Evolutionary conservation across 1,140 invertebrate genomes (phyloP).

Genomic region (Drosophila kikkawai): DNA sequence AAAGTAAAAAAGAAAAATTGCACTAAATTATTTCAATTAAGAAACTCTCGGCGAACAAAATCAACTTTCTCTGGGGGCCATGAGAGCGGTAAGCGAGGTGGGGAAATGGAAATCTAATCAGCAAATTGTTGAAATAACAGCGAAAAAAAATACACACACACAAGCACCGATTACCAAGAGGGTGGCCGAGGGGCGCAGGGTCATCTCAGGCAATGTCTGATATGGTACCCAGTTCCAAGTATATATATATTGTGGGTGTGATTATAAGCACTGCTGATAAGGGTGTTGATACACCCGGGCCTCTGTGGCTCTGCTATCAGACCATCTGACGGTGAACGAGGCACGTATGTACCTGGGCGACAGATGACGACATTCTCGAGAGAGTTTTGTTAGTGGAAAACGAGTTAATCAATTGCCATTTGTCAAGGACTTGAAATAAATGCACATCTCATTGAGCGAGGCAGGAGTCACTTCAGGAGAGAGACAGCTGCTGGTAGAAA

Average conservation of each 20-base stretch:
- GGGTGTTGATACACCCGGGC: constrained; percentile 23
- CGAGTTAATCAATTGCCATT: constrained; percentile 66
- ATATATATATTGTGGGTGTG: constrained; percentile 17
- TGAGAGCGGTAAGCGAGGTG: neutral
- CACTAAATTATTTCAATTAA: constrained; percentile 63
- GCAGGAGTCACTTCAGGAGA: constrained; percentile 43
- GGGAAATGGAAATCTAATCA: constrained; percentile 74
- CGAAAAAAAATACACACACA: constrained; percentile 52
- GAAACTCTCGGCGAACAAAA: constrained; percentile 42
- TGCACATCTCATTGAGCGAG: constrained; percentile 43
- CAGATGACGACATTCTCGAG: constrained; percentile 5
- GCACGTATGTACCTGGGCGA: constrained; percentile 38
- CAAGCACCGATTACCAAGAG: constrained; percentile 24
- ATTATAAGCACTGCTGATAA: constrained; percentile 42
- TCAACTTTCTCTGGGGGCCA: constrained; percentile 22
- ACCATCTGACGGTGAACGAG: constrained; percentile 27
- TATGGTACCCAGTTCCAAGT: constrained; percentile 4
- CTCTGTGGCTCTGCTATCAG: constrained; percentile 10
- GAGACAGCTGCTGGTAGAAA: constrained; percentile 13
- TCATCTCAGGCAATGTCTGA: constrained; percentile 29
- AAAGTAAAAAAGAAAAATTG: constrained; percentile 33
- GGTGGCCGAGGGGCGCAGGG: neutral
- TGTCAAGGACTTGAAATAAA: constrained; percentile 50
- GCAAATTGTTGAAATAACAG: constrained; percentile 78
- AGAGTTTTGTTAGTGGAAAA: constrained; percentile 6